Conservation (phyloP, 1,140 invertebrate genomes). For the Bombus impatiens region DNA sequence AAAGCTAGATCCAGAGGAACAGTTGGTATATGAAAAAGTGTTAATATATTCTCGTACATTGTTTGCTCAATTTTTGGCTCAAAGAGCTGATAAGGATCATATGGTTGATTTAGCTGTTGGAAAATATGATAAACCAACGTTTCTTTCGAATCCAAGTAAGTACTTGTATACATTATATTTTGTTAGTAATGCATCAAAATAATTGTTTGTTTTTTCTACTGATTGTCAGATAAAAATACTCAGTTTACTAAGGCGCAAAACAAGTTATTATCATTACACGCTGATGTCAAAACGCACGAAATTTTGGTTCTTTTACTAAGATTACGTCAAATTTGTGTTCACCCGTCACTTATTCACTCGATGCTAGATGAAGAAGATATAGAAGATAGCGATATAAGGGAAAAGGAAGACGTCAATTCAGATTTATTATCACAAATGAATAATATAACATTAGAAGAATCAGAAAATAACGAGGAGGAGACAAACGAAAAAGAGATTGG, state of each 20-base stretch:
- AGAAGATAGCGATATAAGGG: conserved; percentile 69
- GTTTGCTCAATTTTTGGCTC: conserved; percentile 89
- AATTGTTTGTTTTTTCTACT: background rate
- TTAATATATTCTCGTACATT: conserved; percentile 88
- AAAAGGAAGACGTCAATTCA: conserved; percentile 77
- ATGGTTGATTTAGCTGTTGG: conserved; percentile 64
- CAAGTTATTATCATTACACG: conserved; percentile 73
- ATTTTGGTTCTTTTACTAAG: conserved; percentile 92
- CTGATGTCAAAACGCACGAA: conserved; percentile 87
- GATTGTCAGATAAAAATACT: conserved; percentile 64
- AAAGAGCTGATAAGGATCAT: conserved; percentile 87
- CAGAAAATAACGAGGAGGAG: conserved; percentile 78
- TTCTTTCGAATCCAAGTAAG: conserved; percentile 57
- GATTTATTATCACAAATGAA: conserved; percentile 85
- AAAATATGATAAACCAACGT: conserved; percentile 63
- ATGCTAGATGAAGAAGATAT: conserved; percentile 84
- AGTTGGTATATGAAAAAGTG: conserved; percentile 90
- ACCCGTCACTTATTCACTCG: conserved; percentile 90
- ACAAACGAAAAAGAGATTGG: conserved; percentile 74
- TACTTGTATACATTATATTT: background rate
- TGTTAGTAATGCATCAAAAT: background rate
- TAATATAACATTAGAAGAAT: conserved; percentile 62
- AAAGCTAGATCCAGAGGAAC: conserved; percentile 87
- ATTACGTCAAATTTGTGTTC: conserved; percentile 93
- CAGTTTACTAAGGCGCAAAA: conserved; percentile 79